Percentiles rank a stretch among this genome's conserved stretches.
Evolutionary conservation across 2,113 vertebrate genomes (phyloP).

Genomic region (Manacus vitellinus): DNA sequence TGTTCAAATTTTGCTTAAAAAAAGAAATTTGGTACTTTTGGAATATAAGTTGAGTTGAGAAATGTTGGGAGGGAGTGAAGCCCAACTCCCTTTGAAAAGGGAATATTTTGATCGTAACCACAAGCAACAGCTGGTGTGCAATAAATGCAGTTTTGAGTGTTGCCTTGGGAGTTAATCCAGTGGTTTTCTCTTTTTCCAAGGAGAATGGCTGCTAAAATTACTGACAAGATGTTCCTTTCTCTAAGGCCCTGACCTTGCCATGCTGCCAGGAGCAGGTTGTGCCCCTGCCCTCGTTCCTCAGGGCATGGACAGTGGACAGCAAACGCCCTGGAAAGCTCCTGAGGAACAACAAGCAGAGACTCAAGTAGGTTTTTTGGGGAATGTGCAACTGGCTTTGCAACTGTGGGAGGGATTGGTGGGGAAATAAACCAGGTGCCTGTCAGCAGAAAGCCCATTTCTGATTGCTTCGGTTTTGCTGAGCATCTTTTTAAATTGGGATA

Average conservation of each 20-base stretch:
- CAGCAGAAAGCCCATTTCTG: neutral
- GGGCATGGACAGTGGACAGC: constrained; percentile 87
- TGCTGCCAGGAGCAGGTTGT: constrained; percentile 68
- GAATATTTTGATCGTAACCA: neutral
- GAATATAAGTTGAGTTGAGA: neutral
- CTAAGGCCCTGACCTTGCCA: constrained; percentile 82
- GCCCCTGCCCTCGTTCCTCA: constrained; percentile 79
- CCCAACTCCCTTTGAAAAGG: neutral
- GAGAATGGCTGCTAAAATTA: neutral
- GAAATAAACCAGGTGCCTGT: neutral
- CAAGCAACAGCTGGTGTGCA: neutral
- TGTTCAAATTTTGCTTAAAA: neutral
- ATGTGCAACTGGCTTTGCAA: no score
- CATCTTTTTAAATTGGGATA: neutral
- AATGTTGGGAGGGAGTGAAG: neutral
- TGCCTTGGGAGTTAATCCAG: neutral
- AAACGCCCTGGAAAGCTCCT: constrained; percentile 76
- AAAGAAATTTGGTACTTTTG: neutral
- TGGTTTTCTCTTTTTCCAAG: neutral
- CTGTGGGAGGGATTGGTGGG: neutral
- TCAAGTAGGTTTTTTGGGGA: constrained; percentile 72
- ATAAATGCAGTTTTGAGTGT: neutral
- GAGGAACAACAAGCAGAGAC: constrained; percentile 72
- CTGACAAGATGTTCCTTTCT: neutral
- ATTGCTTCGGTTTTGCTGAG: rapidly evolving